A percentile compares a stretch with the other conserved stretches of the same genome.
phyloP scores from a whole-genome alignment of 2,888 invertebrate genomes.

The Lycia hirtaria region DNA sequence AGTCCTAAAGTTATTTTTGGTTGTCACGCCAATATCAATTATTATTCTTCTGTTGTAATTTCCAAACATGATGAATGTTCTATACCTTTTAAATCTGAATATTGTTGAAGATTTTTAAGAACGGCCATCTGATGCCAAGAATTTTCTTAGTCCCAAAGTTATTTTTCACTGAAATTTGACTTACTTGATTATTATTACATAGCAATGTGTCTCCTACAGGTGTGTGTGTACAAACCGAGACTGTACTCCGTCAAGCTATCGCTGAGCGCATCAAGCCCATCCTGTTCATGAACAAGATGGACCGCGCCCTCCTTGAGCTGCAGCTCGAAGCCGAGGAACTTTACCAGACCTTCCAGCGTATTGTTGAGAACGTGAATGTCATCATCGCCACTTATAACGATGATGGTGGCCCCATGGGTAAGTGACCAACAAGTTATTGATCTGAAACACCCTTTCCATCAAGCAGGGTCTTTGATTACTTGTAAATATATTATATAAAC shows the following conservation, averaged over 20 bases:
- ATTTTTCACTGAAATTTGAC: no score
- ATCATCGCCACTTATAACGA: conserved; percentile 99
- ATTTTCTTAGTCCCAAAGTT: background rate
- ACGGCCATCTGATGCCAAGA: conserved; percentile 82
- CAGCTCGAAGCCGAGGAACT: conserved; percentile 98
- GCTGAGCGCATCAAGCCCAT: conserved; percentile 99
- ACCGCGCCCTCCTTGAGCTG: conserved; percentile 98
- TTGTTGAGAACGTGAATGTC: conserved; percentile 99
- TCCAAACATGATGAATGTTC: conserved; percentile 83
- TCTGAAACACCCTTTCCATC: no score
- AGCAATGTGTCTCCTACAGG: conserved; percentile 82
- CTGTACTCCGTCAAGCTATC: conserved; percentile 99
- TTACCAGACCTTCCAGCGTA: conserved; percentile 99
- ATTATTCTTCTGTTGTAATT: no score
- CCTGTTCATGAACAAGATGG: conserved; percentile 99
- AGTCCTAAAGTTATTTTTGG: no score
- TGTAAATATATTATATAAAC: no score
- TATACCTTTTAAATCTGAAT: conserved; percentile 75
- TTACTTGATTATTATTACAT: background rate
- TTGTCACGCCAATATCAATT: no score
- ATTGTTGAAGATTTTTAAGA: conserved; percentile 78
- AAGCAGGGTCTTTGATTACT: no score
- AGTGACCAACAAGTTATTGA: conserved; percentile 45
- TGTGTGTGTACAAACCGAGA: conserved; percentile 99
- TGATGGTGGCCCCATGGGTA: conserved; percentile 98